Evolutionary conservation across 2,797 vertebrate genomes (phyloP).

Genomic region (Lycodopsis pacificus): DNA sequence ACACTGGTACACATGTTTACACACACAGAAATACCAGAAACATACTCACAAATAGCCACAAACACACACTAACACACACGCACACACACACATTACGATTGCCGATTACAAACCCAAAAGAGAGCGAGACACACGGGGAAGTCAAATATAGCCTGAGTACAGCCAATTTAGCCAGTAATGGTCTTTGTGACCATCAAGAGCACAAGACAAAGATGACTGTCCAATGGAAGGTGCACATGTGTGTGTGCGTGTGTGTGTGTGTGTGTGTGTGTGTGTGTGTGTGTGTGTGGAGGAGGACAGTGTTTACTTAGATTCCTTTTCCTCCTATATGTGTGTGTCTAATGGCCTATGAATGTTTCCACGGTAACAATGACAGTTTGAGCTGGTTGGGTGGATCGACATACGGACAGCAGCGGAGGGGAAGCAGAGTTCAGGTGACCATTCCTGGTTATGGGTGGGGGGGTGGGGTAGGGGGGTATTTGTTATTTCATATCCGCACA

Average conservation of each 20-base stretch:
- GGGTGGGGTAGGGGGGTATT: background rate
- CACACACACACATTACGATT: conserved; percentile 58
- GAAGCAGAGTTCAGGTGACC: conserved; percentile 68
- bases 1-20: conserved; percentile 34
- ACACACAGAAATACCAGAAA: conserved; percentile 40
- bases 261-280: conserved; percentile 38
- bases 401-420: conserved; percentile 44
- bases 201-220: conserved; percentile 70
- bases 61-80: conserved; percentile 41
- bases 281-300: conserved; percentile 57
- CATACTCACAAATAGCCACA: conserved; percentile 38
- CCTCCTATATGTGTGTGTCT: conserved; percentile 75
- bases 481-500: conserved; percentile 62
- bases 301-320: conserved; percentile 80
- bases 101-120: conserved; percentile 71
- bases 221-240: conserved; percentile 45
- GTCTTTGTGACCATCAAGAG: conserved; percentile 78
- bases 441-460: conserved; percentile 41
- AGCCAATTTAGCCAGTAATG: conserved; percentile 83
- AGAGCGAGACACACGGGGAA: conserved; percentile 53
- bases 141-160: conserved; percentile 81
- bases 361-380: conserved; percentile 78
- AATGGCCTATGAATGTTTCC: conserved; percentile 86
- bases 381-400: conserved; percentile 55
- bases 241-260: conserved; percentile 39